Conservation (phyloP, 2,888 invertebrate species). For the Lissonota sp. region DNA sequence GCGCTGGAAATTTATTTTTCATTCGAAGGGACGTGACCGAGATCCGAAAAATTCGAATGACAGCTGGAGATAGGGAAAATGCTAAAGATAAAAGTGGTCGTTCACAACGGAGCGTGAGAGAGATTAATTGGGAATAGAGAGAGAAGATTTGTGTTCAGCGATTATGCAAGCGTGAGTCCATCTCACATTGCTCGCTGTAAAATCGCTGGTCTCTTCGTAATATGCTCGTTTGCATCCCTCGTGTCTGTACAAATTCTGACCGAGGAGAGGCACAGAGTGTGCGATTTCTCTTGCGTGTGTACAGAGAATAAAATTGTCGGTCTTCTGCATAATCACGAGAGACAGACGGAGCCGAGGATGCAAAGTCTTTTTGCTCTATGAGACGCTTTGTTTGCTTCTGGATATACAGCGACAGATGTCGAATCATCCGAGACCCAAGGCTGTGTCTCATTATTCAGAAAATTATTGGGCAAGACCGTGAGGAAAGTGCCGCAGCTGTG, state of each 20-base stretch:
- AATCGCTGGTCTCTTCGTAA: conserved; percentile 13
- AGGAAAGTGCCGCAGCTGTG: background rate
- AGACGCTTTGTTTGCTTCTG: conserved; percentile 14
- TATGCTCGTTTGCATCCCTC: conserved; percentile 7
- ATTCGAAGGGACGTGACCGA: too few species aligned
- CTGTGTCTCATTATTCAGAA: conserved; percentile 36
- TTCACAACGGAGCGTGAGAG: background rate
- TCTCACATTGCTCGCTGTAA: conserved; percentile 17
- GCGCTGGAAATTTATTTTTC: too few species aligned
- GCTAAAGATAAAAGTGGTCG: too few species aligned
- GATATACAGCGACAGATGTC: conserved; percentile 39
- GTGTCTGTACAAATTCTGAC: conserved; percentile 7
- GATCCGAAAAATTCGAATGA: too few species aligned
- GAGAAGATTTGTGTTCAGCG: conserved; percentile 32
- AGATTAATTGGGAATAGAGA: conserved; percentile 23
- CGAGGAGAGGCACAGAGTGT: conserved; percentile 12
- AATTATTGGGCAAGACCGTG: conserved; percentile 42
- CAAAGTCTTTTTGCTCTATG: conserved; percentile 7
- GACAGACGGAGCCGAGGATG: background rate
- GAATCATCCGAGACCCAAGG: conserved; percentile 32
- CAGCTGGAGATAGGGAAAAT: too few species aligned
- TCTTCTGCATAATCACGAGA: conserved; percentile 46
- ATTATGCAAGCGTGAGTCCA: conserved; percentile 43
- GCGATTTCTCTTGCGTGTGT: conserved; percentile 21
- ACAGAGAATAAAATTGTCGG: conserved; percentile 48